Base-by-base conservation (phyloP, 2,888 invertebrate genomes). In the Parelbella ahira region DNA sequence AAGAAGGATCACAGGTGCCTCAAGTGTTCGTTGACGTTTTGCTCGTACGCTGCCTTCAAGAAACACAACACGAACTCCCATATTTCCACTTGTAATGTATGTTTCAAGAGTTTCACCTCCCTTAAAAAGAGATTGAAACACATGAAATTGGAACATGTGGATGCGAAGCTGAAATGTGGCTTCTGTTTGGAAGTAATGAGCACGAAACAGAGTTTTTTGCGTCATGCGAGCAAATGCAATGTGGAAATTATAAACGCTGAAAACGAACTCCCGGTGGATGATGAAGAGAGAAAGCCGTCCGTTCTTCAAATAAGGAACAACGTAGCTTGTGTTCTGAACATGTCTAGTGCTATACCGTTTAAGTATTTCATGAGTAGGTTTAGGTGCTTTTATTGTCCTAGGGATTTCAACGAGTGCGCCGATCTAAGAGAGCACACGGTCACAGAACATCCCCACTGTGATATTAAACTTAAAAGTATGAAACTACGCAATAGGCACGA, bases 321-420 rank as follows among this genome's bases (percentile, higher is more conserved):
- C 29, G 60, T 84, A 8, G 71, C 76, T 0, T 68, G 63, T 11
- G 63, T 84, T 2, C 53, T 84, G 0, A 81, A 82, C 39, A 77
- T 71, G 67, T 75, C 82, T 0, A 78, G 77, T 0, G 77, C 73
- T 1, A 49, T 83, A 7, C 84, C 84, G 0, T 84, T 84, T 32
- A 84, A 81, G 45, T 72, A 64, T 52, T 79, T 63, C 44, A 67
- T 74, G 60, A 74, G 68, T 41, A 68, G 64, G 34, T 80, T 83
- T 32, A 52, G 77, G 12, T 86, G 84, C 48, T 86, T 83, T 37
- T 86, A 80, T 45, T 86, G 86, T 44, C 53, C 79, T 0, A 68
- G 71, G 60, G 74, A 80, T 24, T 86, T 79, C 30, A 52, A 49
- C 0, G 65, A 69, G 6, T 76, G 79, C 34, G 64, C 72, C 1